Evolutionary conservation across 2,888 invertebrate species (phyloP), one percentile per base, ranked within the genome.

Genomic region (Rhogogaster chlorosoma): DNA sequence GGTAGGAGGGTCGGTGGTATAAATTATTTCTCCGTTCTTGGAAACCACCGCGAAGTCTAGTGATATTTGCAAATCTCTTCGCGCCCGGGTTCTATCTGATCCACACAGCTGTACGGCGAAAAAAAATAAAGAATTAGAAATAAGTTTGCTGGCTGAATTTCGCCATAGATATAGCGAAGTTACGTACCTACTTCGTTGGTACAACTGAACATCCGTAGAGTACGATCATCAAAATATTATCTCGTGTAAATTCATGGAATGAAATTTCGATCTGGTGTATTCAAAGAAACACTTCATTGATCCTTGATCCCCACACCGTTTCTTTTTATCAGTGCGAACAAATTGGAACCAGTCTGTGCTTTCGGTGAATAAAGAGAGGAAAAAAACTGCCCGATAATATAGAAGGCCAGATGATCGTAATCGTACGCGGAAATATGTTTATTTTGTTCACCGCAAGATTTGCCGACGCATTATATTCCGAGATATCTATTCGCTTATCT

Each of bases 11-110:
- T 53, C 53, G 49, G 49, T 29, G 53, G 77, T 53, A 49, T 77
- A 77, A 77, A 49, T 77, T 77, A 77, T 53, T 53, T 77, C 77
- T 49, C n/a, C 38, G 77, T 77, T 77, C 53, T 18, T 77, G 77
- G 77, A 77, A 77, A 77, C 18, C 9, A 18, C 53, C 36, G 49
- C n/a, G 29, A 15, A 77, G 32, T 53, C 18, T 9, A 29, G 53
- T 77, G 45, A 77, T 77, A 77, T 77, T 53, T 38, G 77, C 77
- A 77, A 77, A 49, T 77, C 49, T 49, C 12, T 32, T 53, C 75
- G 49, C 29, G 29, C 18, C 53, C 18, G 9, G 32, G 45, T 77
- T 53, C 29, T 49, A 18, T 77, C 45, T 26, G 45, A 49, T 49
- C 53, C n/a, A 15, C 77, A 32, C 77, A 77, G 77, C 77, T 77